A percentile compares a stretch with the other conserved stretches of the same genome.
phyloP scores from a whole-genome alignment of 2,888 invertebrate genomes.

The Epinotia bilunana region DNA sequence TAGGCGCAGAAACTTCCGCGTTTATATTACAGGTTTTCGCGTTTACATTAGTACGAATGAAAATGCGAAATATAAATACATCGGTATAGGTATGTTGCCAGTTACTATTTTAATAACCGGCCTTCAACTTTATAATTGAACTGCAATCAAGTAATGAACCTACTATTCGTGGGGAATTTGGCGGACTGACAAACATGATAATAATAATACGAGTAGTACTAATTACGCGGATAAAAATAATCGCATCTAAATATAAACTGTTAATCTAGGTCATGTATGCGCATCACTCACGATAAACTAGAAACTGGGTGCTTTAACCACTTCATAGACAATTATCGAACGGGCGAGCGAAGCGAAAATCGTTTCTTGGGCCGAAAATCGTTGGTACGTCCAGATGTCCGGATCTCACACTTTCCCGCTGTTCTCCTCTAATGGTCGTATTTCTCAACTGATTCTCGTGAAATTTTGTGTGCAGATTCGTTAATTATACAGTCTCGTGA shows the following conservation, averaged over 20 bases:
- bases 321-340: neutral
- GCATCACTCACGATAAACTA: constrained; percentile 14
- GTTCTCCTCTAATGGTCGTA: too few species aligned
- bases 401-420: too few species aligned
- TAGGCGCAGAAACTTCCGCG: neutral
- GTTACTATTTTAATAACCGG: constrained; percentile 26
- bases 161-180: constrained; percentile 38
- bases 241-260: constrained; percentile 30
- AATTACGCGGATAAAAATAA: constrained; percentile 39
- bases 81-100: constrained; percentile 1
- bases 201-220: constrained; percentile 33
- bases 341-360: too few species aligned
- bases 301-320: constrained; percentile 20
- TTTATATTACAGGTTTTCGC: too few species aligned
- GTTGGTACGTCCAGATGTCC: too few species aligned
- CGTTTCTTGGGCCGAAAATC: too few species aligned
- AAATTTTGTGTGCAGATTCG: too few species aligned
- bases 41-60: neutral
- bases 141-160: constrained; percentile 35
- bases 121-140: constrained; percentile 45
- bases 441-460: too few species aligned
- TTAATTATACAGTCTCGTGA: too few species aligned
- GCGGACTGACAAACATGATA: constrained; percentile 44
- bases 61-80: neutral
- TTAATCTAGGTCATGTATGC: constrained; percentile 29